These are phyloP conservation scores for Eulacestoma nigropectus DNA, from an alignment of 2,113 vertebrate species.

Conservation along the genomic window DNA sequence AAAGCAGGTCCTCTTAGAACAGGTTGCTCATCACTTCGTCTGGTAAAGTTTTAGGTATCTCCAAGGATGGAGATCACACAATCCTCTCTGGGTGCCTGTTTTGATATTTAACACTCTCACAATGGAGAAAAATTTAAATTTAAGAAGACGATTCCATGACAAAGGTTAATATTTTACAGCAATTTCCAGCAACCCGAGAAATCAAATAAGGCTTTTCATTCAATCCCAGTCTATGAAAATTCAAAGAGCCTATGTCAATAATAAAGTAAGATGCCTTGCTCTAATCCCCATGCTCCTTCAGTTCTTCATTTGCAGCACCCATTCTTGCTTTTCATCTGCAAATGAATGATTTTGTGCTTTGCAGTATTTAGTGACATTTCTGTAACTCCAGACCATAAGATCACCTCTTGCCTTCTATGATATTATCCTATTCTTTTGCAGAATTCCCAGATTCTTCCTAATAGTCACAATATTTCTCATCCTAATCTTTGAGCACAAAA, in stretches of 20 bases:
- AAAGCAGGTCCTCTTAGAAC: neutral
- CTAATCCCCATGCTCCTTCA: neutral
- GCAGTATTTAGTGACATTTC: neutral
- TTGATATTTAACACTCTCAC: neutral
- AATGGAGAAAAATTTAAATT: neutral
- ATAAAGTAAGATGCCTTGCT: neutral
- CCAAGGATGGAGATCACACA: neutral
- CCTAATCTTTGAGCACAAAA: neutral
- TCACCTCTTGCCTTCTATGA: neutral
- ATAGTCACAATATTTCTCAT: neutral
- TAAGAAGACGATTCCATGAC: neutral
- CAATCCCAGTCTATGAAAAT: neutral
- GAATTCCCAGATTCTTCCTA: neutral
- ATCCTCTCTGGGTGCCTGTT: neutral
- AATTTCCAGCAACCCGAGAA: neutral
- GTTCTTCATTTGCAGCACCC: neutral
- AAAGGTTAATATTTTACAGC: neutral
- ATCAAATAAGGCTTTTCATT: neutral
- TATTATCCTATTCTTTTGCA: neutral
- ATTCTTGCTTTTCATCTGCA: neutral
- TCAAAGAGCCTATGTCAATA: neutral
- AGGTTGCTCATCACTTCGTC: neutral
- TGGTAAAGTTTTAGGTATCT: neutral
- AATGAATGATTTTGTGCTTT: neutral
- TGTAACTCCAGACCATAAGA: neutral